These are phyloP conservation scores for Odontophorus gujanensis DNA, from an alignment of 2,113 vertebrate species.

Conservation along the genomic window DNA sequence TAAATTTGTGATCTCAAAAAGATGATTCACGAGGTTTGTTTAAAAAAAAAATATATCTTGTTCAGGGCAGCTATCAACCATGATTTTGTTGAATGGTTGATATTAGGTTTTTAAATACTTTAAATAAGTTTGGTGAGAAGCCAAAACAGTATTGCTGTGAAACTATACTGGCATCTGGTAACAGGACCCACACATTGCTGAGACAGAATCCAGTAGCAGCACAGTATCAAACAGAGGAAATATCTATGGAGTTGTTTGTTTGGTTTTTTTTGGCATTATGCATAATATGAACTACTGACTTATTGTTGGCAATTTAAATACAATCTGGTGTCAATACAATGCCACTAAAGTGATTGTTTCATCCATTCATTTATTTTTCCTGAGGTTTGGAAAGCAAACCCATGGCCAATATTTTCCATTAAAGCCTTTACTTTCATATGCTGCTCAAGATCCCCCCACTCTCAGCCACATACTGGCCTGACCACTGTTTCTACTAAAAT, in stretches of 20 bases:
- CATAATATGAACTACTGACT: not conserved
- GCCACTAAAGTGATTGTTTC: not conserved
- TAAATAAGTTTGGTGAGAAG: not conserved
- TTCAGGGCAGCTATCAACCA: not conserved
- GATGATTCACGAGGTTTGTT: not conserved
- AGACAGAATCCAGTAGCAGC: not conserved
- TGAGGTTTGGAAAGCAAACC: not conserved
- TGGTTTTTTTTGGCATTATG: not conserved
- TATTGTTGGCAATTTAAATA: not conserved
- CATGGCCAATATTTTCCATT: not conserved
- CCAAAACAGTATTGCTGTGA: not conserved
- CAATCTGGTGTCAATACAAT: not conserved
- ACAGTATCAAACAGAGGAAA: not conserved
- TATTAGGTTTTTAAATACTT: not conserved
- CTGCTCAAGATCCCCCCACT: not conserved
- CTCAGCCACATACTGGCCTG: not conserved
- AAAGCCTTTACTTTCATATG: not conserved
- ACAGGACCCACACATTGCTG: not conserved
- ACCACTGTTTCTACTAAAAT: not conserved
- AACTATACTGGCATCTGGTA: not conserved
- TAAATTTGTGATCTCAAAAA: not conserved
- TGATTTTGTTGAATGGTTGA: not conserved
- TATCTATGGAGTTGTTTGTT: not conserved
- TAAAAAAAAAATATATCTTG: not conserved
- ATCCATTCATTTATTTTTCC: not conserved